Percentiles rank a stretch among this genome's conserved stretches.
phyloP scores from a whole-genome alignment of 2,797 vertebrate species.

The Australoheros facetus region DNA sequence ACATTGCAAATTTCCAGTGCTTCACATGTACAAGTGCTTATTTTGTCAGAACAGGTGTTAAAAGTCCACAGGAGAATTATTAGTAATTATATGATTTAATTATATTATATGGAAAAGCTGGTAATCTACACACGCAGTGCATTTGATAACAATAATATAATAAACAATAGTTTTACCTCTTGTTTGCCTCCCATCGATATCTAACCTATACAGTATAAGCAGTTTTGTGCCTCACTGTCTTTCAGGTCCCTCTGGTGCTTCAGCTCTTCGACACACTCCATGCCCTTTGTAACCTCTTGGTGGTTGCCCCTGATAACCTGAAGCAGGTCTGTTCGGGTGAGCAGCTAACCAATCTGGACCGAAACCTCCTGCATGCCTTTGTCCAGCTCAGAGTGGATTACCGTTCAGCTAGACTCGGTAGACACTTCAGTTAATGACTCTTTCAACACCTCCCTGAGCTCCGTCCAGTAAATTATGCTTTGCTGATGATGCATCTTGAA shows the following conservation, averaged over 20 bases:
- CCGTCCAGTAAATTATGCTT: constrained; percentile 69
- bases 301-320: constrained; percentile 98
- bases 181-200: neutral
- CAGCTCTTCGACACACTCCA: constrained; percentile 99
- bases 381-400: constrained; percentile 98
- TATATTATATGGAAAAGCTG: neutral
- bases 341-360: constrained; percentile 97
- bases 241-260: constrained; percentile 93
- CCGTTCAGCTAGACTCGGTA: constrained; percentile 92
- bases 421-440: constrained; percentile 95
- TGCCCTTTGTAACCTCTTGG: constrained; percentile 98
- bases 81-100: neutral
- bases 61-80: neutral
- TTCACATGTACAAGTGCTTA: neutral
- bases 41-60: constrained; percentile 2
- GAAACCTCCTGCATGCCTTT: constrained; percentile 97
- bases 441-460: constrained; percentile 42
- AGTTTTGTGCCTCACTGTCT: constrained; percentile 23
- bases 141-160: neutral
- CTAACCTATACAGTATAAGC: neutral
- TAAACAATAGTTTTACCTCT: neutral
- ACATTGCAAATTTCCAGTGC: neutral
- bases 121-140: neutral
- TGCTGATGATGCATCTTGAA: constrained; percentile 65
- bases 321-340: constrained; percentile 99